Evolutionary conservation across 2,113 vertebrate genomes (phyloP), one percentile per base, ranked within the genome.

Genomic region (Columba janthina): DNA sequence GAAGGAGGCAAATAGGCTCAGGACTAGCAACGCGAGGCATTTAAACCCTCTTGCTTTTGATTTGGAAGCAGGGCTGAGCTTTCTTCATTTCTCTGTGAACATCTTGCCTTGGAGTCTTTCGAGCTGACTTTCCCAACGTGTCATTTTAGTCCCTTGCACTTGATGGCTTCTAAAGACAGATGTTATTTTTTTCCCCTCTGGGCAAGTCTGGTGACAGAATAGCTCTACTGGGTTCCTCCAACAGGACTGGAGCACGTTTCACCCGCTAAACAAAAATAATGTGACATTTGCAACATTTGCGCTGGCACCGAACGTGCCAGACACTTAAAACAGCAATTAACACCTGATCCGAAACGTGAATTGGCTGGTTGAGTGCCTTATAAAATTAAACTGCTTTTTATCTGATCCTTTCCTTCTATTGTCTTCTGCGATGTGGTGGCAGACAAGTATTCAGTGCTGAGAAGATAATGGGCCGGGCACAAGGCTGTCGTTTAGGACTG

Each of bases 251-350:
- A 31, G 36, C 75, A 71, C 19, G 17, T 88, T 92, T 93, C 75
- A 60, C 57, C 73, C 58, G 8, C 94, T 92, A 90, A 79, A 84
- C 34, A 29, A 74, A 72, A 93, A 89, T 56, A 38, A 81, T 17
- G 79, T 89, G 95, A 54, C 65, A 40, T 78, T 88, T 80, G 76
- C 91, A 93, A 44, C 90, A 72, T 94, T 88, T 81, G 93, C 31
- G 31, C 89, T 38, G n/a, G 89, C 81, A 69, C 66, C 17, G 5
- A 12, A 12, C 42, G 46, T 4, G 9, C 58, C 53, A 24, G 29
- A 26, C 46, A 20, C 78, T 32, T 44, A 14, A 78, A 70, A 62
- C 88, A 69, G 87, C 95, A 75, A 91, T 96, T 93, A 96, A 75
- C 64, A 44, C 90, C 93, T 61, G 92, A 60, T 83, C 42, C 70